These are phyloP conservation scores for Blastobasis adustella DNA, from an alignment of 2,888 invertebrate species.

Conservation along the genomic window DNA sequence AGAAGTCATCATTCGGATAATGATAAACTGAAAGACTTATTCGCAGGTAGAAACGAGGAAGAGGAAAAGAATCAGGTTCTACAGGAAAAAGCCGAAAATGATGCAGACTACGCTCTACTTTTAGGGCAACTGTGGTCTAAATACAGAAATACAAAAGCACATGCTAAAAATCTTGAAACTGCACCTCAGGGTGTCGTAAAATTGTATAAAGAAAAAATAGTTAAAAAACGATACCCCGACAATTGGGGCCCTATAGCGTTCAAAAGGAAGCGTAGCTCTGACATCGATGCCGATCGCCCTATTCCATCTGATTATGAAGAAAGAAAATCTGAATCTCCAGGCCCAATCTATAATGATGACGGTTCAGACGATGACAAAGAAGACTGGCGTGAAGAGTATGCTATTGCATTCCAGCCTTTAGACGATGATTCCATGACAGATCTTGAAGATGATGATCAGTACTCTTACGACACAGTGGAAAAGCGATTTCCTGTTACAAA, in stretches of 20 bases:
- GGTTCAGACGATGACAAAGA: slow-evolving; percentile 55
- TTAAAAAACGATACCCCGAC: slow-evolving; percentile 60
- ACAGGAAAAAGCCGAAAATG: slow-evolving; percentile 48
- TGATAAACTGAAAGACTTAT: slow-evolving; percentile 54
- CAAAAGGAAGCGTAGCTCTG: slow-evolving; percentile 64
- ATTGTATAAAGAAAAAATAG: slow-evolving; percentile 60
- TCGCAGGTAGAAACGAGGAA: slow-evolving; percentile 46
- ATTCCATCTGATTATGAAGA: slow-evolving; percentile 40
- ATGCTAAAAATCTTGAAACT: slow-evolving; percentile 41
- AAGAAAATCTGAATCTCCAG: slow-evolving; percentile 32
- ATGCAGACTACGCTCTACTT: slow-evolving; percentile 70
- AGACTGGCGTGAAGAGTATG: slow-evolving; percentile 61
- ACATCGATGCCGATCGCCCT: slow-evolving; percentile 34
- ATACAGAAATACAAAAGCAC: slow-evolving; percentile 63
- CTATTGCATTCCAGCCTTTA: slow-evolving; percentile 65
- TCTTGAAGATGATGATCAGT: slow-evolving; percentile 55
- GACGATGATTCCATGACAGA: slow-evolving; percentile 58
- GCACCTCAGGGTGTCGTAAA: slow-evolving; percentile 61
- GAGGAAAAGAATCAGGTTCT: slow-evolving; percentile 40
- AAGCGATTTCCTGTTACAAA: slow-evolving; percentile 82
- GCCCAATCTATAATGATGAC: slow-evolving; percentile 51
- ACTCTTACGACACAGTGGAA: slow-evolving; percentile 52
- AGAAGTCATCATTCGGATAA: slow-evolving; percentile 56
- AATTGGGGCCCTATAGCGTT: slow-evolving; percentile 71
- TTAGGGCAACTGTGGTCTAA: slow-evolving; percentile 75